phyloP scores from a whole-genome alignment of 2,888 invertebrate genomes.

The Cyaniris semiargus region DNA sequence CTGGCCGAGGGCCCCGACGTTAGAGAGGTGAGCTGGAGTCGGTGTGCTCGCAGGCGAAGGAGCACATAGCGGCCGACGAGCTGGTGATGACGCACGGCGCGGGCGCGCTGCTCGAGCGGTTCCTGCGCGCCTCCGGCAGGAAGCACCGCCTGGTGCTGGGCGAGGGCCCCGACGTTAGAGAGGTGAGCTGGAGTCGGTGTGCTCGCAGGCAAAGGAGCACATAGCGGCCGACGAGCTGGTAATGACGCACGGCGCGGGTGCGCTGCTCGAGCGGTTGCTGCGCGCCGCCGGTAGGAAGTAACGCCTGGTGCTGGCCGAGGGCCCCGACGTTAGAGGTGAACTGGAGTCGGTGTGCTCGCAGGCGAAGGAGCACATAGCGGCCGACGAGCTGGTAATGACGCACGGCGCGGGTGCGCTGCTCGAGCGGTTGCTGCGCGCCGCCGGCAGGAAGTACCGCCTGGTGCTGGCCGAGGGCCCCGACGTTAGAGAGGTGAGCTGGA shows the following conservation, averaged over 20 bases:
- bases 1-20: constrained; percentile 93
- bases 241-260: constrained; percentile 89
- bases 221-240: constrained; percentile 96
- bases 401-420: constrained; percentile 89
- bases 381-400: constrained; percentile 94
- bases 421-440: constrained; percentile 91
- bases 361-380: constrained; percentile 93
- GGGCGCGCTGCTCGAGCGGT: constrained; percentile 89
- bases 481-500: constrained; percentile 70
- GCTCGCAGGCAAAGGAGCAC: constrained; percentile 91
- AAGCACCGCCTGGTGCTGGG: constrained; percentile 93
- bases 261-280: constrained; percentile 91
- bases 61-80: constrained; percentile 95
- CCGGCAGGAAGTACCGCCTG: constrained; percentile 90
- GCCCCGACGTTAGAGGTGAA: constrained; percentile 78
- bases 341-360: too few relatives aligned
- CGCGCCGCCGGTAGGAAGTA: constrained; percentile 89
- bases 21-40: too few relatives aligned
- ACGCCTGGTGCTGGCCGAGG: constrained; percentile 93
- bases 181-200: constrained; percentile 83
- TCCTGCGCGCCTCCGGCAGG: constrained; percentile 89
- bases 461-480: constrained; percentile 90
- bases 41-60: too few relatives aligned
- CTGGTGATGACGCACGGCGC: constrained; percentile 92
- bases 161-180: constrained; percentile 82